Evolutionary conservation across 2,888 invertebrate genomes (phyloP), one percentile per base, ranked within the genome.

Genomic region (Cataglyphis albicans): DNA sequence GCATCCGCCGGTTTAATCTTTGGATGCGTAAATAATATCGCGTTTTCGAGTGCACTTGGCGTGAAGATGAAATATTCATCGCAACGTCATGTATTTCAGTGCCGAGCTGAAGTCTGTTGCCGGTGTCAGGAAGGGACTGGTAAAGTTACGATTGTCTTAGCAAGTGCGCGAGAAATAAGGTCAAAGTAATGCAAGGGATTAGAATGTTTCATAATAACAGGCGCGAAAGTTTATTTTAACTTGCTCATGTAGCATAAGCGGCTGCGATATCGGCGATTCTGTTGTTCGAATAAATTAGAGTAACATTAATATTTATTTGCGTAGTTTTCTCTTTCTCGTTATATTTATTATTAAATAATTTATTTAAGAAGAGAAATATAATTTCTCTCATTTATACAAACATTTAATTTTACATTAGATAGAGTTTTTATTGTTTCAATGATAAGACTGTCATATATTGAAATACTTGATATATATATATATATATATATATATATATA

Each of bases 71-170:
- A 89, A 88, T 88, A 88, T 88, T 88, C 88, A 88, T 89, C 73
- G 85, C 44, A 48, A 65, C 32, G 81, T 72, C 68, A 80, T 78
- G 81, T 82, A 81, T 72, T 83, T 78, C 35, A 44, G 52, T 67
- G 25, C 29, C 65, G 21, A 70, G 68, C 41, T 57, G 29, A 78
- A 78, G 70, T 78, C 78, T 78, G 59, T 70, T 78, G 70, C 78
- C 48, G 35, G 29, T 35, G 35, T 57, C 76, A 81, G 55, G 85
- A 81, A 72, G 86, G 67, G 67, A 76, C 80, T 64, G 87, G 84
- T 82, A 82, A 88, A 89, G 89, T 88, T 89, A 87, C 87, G 86
- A 88, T 88, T 88, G 89, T 89, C 86, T 89, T 87, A 84, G 86
- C 83, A 67, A 83, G 65, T 65, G 67, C 32, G 29, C 67, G 52